Conservation (phyloP, 2,797 vertebrate species). For the Anguilla anguilla region DNA sequence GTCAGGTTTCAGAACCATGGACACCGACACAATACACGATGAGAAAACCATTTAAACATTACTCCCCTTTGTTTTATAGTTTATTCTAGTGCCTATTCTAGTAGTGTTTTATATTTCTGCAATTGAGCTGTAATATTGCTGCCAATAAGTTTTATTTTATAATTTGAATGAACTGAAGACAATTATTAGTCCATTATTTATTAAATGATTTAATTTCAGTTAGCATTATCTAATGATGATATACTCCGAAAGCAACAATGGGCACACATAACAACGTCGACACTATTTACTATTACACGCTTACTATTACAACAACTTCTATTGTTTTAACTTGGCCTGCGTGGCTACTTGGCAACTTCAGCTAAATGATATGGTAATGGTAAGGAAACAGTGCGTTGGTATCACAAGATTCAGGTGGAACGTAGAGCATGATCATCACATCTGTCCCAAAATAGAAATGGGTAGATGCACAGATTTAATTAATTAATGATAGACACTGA, state of each 20-base stretch:
- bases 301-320: neutral
- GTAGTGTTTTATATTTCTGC: neutral
- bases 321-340: neutral
- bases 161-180: neutral
- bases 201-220: neutral
- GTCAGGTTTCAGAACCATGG: slow-evolving; percentile 45
- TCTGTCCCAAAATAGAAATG: slow-evolving; percentile 10
- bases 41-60: neutral
- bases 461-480: slow-evolving; percentile 7
- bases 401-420: neutral
- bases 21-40: slow-evolving; percentile 23
- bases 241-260: neutral
- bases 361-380: neutral
- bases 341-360: neutral
- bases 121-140: neutral
- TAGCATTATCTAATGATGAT: neutral
- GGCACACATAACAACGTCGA: neutral
- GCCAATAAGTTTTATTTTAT: neutral
- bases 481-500: slow-evolving; percentile 23
- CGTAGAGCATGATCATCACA: neutral
- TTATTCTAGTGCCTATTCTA: neutral
- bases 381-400: neutral
- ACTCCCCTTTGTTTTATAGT: neutral
- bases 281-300: too few species aligned
- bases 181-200: neutral